Evolutionary conservation across 2,797 vertebrate species (phyloP).

Genomic region (Bovichtus diacanthus): DNA sequence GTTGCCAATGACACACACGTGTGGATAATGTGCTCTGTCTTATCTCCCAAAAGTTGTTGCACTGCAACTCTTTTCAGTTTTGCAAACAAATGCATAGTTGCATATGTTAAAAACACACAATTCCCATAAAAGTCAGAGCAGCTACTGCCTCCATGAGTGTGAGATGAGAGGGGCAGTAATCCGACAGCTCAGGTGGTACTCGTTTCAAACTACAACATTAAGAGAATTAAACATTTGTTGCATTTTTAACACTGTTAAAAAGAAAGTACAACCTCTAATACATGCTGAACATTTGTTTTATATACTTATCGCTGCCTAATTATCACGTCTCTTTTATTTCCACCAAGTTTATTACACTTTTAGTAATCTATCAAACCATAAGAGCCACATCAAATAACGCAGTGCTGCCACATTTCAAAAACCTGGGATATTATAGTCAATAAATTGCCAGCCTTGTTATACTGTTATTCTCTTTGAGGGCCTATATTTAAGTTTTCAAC

Average conservation of each 20-base stretch:
- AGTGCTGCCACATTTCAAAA: constrained; percentile 7
- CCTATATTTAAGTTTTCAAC: constrained; percentile 7
- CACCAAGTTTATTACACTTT: constrained; percentile 11
- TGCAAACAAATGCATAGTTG: not conserved
- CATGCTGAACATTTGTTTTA: not conserved
- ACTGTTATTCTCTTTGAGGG: constrained; percentile 14
- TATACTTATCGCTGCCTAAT: not conserved
- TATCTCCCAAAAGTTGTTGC: no score
- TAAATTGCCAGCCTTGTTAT: constrained; percentile 13
- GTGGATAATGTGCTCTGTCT: not conserved
- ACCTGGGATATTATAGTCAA: not conserved
- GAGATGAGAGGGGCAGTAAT: not conserved
- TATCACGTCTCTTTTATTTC: not conserved
- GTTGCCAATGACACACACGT: not conserved
- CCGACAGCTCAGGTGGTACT: constrained; percentile 15
- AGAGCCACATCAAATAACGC: constrained; percentile 2
- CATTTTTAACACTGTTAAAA: not conserved
- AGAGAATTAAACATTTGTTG: constrained; percentile 2
- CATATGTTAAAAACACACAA: not conserved
- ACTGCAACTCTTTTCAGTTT: not conserved
- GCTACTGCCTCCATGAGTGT: not conserved
- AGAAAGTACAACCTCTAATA: not conserved
- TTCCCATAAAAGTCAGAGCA: not conserved
- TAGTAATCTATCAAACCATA: constrained; percentile 15
- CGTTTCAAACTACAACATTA: constrained; percentile 1